Percentiles rank a stretch among this genome's conserved stretches.
Conservation (phyloP, 2,888 invertebrate genomes). For the Oligia strigilis region DNA sequence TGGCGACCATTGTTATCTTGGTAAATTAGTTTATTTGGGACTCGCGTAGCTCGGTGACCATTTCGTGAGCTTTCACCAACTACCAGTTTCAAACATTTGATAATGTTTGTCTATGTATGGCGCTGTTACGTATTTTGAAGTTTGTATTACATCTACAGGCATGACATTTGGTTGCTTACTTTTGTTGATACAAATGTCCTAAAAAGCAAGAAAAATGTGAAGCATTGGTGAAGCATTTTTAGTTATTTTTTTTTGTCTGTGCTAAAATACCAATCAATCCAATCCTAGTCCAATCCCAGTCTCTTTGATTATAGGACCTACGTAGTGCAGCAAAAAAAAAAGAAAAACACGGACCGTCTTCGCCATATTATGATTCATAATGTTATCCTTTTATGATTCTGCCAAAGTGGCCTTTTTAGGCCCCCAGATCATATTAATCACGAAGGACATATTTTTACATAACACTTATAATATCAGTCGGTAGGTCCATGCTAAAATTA, state of each 20-base stretch:
- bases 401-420: too few species aligned
- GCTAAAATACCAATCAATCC: too few species aligned
- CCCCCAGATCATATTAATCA: neutral
- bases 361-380: too few species aligned
- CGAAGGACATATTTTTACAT: neutral
- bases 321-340: too few species aligned
- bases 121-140: neutral
- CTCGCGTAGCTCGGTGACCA: slow-evolving; percentile 26
- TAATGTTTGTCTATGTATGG: neutral
- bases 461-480: neutral
- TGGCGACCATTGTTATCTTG: slow-evolving; percentile 72
- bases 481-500: neutral
- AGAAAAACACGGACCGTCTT: too few species aligned
- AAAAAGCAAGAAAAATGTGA: neutral
- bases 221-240: too few species aligned
- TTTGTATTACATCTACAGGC: neutral
- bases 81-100: slow-evolving; percentile 1
- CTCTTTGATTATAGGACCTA: too few species aligned
- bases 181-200: neutral
- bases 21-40: slow-evolving; percentile 64
- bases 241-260: too few species aligned
- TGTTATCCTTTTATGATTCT: too few species aligned
- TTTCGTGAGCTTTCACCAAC: slow-evolving; percentile 15
- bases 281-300: too few species aligned
- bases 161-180: neutral